Conservation (phyloP, 2,113 vertebrate genomes). For the Corythornis cristatus region DNA sequence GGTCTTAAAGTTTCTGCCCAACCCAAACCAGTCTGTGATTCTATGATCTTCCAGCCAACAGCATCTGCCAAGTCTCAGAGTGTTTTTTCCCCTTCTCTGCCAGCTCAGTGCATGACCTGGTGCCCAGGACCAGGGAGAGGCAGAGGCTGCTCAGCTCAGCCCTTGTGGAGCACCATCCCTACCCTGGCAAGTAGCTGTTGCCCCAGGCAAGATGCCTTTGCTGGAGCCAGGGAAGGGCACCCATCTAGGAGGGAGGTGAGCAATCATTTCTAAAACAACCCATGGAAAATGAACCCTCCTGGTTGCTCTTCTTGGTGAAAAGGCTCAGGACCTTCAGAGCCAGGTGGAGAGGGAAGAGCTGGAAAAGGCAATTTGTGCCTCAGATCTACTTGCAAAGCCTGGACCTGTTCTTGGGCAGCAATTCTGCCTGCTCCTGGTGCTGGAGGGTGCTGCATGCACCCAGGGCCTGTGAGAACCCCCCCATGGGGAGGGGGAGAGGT, state of each 20-base stretch:
- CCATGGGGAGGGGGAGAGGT: neutral
- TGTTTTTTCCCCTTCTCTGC: neutral
- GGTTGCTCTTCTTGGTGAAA: neutral
- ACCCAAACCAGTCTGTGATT: neutral
- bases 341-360: neutral
- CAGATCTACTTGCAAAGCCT: too few relatives aligned
- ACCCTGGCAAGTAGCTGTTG: neutral
- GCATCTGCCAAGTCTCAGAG: neutral
- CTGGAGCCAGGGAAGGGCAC: neutral
- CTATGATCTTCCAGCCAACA: neutral
- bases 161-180: neutral
- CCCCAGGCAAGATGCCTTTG: accelerated
- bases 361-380: neutral
- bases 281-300: neutral
- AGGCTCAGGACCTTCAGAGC: neutral
- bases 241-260: neutral
- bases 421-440: neutral
- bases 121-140: neutral
- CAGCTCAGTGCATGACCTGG: neutral
- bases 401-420: neutral
- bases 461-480: neutral
- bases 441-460: neutral
- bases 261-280: neutral
- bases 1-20: neutral
- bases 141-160: neutral